Conservation (phyloP, 2,113 vertebrate species). For the Onychostoma macrolepis region DNA sequence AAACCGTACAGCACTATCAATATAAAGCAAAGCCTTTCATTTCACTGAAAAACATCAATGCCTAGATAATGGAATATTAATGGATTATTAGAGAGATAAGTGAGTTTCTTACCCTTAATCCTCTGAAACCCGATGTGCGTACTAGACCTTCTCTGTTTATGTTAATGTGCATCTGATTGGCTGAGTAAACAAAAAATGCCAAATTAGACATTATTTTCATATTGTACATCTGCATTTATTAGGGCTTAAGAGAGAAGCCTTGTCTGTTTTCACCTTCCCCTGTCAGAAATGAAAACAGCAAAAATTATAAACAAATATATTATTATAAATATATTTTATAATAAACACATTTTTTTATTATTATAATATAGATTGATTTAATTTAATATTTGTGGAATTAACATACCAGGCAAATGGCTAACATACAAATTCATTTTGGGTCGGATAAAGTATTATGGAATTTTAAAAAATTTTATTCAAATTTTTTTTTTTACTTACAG, state of each 20-base stretch:
- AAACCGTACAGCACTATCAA: neutral
- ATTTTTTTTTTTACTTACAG: neutral
- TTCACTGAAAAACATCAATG: neutral
- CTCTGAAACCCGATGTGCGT: neutral
- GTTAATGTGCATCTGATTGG: slow-evolving; percentile 14
- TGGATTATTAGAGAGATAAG: neutral
- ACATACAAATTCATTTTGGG: neutral
- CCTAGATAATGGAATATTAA: neutral
- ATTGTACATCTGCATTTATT: neutral
- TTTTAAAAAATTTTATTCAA: neutral
- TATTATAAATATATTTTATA: no score
- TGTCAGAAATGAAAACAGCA: neutral
- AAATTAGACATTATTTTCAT: neutral
- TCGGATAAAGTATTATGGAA: neutral
- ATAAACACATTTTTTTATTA: no score
- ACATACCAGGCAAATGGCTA: neutral
- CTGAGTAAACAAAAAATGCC: neutral
- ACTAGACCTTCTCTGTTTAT: neutral
- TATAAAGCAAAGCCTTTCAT: neutral
- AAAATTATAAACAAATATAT: no score
- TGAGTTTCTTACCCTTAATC: neutral
- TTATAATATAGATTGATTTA: neutral
- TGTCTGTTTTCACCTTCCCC: no score
- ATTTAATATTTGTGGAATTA: no score
- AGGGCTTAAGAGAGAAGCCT: no score